Conservation (phyloP, 2,797 vertebrate genomes). For the Lepilemur septentrionalis region DNA sequence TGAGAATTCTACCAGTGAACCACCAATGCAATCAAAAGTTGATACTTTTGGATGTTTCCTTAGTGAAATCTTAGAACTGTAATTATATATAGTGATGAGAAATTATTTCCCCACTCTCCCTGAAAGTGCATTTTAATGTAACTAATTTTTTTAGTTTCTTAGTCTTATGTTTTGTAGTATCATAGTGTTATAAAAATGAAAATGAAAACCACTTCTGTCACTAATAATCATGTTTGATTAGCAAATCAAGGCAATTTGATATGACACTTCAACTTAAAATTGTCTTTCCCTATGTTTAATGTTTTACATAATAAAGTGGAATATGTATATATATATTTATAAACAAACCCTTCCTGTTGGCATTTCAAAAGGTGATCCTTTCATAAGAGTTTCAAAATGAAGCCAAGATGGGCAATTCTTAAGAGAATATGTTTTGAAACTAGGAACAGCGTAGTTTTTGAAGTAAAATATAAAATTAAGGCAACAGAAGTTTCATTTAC, state of each 20-base stretch:
- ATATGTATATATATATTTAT: neutral
- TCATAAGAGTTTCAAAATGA: neutral
- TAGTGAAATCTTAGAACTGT: constrained; percentile 24
- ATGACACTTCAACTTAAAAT: constrained; percentile 39
- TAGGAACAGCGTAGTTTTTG: neutral
- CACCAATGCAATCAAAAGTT: neutral
- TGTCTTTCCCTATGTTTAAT: constrained; percentile 27
- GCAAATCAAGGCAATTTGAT: constrained; percentile 4
- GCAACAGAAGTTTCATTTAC: neutral
- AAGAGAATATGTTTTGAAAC: neutral
- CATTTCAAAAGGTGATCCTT: neutral
- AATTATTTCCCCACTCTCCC: neutral
- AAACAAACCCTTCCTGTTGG: neutral
- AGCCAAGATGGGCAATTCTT: constrained; percentile 8
- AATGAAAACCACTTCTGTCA: constrained; percentile 35
- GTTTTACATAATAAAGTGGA: constrained; percentile 51
- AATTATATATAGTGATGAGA: constrained; percentile 30
- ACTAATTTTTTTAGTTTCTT: constrained; percentile 56
- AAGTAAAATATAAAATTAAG: neutral
- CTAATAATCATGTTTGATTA: constrained; percentile 55
- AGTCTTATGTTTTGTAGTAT: constrained; percentile 46
- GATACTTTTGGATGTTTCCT: neutral
- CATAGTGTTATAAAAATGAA: constrained; percentile 51
- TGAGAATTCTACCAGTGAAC: no score
- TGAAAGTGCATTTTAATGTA: constrained; percentile 40